phyloP scores from a whole-genome alignment of 2,888 invertebrate genomes.

The Tetrapedia diversipes region DNA sequence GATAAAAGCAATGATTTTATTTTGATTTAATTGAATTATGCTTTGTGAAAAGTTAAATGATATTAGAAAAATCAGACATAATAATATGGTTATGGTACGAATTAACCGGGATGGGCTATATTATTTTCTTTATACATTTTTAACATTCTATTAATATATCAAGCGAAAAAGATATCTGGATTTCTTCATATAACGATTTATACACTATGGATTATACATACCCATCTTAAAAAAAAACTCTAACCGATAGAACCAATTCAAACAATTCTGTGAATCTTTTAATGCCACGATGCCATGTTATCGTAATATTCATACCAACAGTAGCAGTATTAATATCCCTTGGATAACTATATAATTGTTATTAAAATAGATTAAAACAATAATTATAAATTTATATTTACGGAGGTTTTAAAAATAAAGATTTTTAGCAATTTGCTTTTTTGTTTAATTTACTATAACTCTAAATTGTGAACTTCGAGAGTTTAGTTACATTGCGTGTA shows the following conservation, averaged over 20 bases:
- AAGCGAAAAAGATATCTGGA: not conserved
- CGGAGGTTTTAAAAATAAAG: not conserved
- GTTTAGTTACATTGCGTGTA: not conserved
- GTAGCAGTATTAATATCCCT: not conserved
- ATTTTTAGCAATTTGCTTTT: no score
- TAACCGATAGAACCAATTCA: not conserved
- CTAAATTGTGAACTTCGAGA: no score
- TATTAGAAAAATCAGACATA: not conserved
- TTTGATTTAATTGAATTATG: not conserved
- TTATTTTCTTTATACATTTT: not conserved
- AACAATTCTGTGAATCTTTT: not conserved
- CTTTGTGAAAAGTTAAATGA: not conserved
- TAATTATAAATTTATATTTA: not conserved
- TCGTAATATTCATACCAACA: slow-evolving; percentile 26
- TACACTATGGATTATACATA: slow-evolving; percentile 35
- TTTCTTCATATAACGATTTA: not conserved
- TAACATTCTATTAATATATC: no score
- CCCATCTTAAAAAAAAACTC: slow-evolving; percentile 41
- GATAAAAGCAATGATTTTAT: not conserved
- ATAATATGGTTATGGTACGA: not conserved
- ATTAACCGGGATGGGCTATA: not conserved
- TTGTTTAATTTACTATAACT: no score
- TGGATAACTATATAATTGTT: no score
- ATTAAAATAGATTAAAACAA: no score
- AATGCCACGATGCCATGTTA: not conserved